Percentiles rank a stretch among this genome's conserved stretches.
Conservation (phyloP, 1,140 invertebrate species). For the Reticulitermes speratus region DNA sequence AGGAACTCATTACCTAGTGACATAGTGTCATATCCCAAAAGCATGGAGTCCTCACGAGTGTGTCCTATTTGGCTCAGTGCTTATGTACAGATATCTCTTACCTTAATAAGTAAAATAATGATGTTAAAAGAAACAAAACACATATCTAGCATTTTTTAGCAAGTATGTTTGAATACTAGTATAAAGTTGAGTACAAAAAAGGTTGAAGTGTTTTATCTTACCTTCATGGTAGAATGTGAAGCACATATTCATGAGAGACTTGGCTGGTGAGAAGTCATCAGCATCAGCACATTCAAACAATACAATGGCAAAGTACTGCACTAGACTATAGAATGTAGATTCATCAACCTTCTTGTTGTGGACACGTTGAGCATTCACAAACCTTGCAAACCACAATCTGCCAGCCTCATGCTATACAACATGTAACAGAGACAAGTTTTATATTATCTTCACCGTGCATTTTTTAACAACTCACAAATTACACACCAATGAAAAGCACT, state of each 20-base stretch:
- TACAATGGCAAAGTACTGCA: constrained; percentile 74
- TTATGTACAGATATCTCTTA: too few relatives aligned
- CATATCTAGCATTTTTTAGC: too few relatives aligned
- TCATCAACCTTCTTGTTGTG: constrained; percentile 65
- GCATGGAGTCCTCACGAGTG: too few relatives aligned
- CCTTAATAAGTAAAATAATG: too few relatives aligned
- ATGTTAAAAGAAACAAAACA: too few relatives aligned
- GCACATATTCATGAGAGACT: constrained; percentile 80
- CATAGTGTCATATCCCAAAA: too few relatives aligned
- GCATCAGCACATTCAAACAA: constrained; percentile 76
- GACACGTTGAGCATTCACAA: constrained; percentile 71
- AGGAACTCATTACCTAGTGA: too few relatives aligned
- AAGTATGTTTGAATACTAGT: too few relatives aligned
- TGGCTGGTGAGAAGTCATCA: constrained; percentile 75
- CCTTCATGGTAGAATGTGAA: constrained; percentile 79
- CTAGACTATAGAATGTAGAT: constrained; percentile 72
- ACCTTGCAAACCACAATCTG: constrained; percentile 68
- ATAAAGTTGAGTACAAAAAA: too few relatives aligned
- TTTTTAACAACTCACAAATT: background rate
- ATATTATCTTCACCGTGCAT: background rate
- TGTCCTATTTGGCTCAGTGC: too few relatives aligned
- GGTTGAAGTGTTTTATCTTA: constrained; percentile 40
- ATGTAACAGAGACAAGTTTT: constrained; percentile 7
- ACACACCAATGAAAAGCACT: too few relatives aligned
- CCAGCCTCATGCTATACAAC: constrained; percentile 56